phyloP scores from a whole-genome alignment of 2,113 vertebrate species.

The Brachirus orientalis region DNA sequence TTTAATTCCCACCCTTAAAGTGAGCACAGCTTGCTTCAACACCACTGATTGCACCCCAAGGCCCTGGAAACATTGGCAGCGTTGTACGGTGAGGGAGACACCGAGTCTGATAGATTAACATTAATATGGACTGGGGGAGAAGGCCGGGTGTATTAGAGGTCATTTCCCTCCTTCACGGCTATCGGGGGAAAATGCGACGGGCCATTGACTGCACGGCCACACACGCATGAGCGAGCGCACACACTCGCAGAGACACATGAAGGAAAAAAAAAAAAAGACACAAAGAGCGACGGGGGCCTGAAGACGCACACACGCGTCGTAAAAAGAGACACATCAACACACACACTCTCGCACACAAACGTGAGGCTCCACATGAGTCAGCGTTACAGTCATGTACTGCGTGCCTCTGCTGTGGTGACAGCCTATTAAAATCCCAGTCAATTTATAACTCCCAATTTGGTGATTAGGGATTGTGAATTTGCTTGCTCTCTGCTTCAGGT shows the following conservation, averaged over 20 bases:
- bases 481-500: conserved; percentile 69
- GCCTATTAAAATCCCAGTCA: conserved; percentile 72
- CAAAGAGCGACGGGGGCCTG: conserved; percentile 12
- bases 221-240: conserved; percentile 56
- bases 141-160: conserved; percentile 66
- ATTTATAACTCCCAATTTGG: conserved; percentile 81
- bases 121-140: conserved; percentile 78
- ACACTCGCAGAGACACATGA: neutral
- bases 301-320: conserved; percentile 7
- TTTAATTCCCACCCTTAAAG: conserved; percentile 42
- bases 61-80: conserved; percentile 69
- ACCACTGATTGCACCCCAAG: conserved; percentile 72
- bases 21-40: conserved; percentile 44
- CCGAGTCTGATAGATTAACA: conserved; percentile 76
- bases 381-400: conserved; percentile 58
- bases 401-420: conserved; percentile 62
- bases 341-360: conserved; percentile 24
- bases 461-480: conserved; percentile 75
- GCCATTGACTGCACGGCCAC: conserved; percentile 74
- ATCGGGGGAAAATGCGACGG: conserved; percentile 68
- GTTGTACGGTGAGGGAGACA: conserved; percentile 69
- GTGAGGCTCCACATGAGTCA: conserved; percentile 34
- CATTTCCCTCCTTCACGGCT: conserved; percentile 65
- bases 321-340: conserved; percentile 13
- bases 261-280: conserved; percentile 10